Evolutionary conservation across 2,797 vertebrate genomes (phyloP).

Genomic region (Cyprinella venusta): DNA sequence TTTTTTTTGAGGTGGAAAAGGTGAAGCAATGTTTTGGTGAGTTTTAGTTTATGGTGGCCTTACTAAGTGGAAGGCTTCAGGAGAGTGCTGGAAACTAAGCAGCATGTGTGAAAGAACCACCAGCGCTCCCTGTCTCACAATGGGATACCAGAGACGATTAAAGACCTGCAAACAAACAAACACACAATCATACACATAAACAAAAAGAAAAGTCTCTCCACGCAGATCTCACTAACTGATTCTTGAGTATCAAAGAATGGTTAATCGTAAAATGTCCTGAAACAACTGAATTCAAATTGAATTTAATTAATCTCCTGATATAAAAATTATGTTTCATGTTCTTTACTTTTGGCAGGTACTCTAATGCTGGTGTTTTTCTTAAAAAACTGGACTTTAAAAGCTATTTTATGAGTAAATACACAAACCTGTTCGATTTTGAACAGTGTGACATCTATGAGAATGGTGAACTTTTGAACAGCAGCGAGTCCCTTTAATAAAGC

Average conservation of each 20-base stretch:
- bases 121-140: constrained; percentile 94
- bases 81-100: constrained; percentile 99
- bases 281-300: background rate
- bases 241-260: background rate
- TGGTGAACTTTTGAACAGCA: constrained; percentile 98
- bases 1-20: background rate
- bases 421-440: constrained; percentile 97
- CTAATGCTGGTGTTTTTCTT: background rate
- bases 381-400: background rate
- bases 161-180: constrained; percentile 83
- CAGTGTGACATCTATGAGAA: constrained; percentile 97
- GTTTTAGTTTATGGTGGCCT: constrained; percentile 62
- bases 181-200: constrained; percentile 60
- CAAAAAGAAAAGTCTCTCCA: background rate
- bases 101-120: constrained; percentile 97
- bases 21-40: constrained; percentile 13
- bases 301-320: background rate
- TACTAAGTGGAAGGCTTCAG: constrained; percentile 98
- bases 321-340: background rate
- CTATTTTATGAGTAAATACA: constrained; percentile 50
- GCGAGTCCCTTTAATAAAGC: constrained; percentile 95
- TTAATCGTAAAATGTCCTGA: too few species aligned
- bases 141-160: constrained; percentile 95
- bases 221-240: background rate
- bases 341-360: background rate